Base-by-base conservation (phyloP, 2,113 vertebrate genomes). In the Scalopus aquaticus region DNA sequence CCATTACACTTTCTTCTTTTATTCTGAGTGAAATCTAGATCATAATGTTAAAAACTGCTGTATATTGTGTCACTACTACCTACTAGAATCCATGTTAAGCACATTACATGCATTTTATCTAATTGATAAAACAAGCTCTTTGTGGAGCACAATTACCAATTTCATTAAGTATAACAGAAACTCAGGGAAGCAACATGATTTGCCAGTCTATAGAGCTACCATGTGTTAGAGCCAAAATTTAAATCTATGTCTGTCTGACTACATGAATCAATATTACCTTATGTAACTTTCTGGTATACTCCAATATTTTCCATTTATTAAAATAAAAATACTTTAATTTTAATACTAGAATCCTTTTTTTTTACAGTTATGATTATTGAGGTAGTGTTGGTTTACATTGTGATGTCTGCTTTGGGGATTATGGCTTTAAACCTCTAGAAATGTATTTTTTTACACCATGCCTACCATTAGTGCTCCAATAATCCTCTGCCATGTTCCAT, bases 241-340 rank as follows among this genome's bases (percentile, higher is more conserved):
- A 88, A 91, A 76, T 88, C 11, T 17, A 11, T 10, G 2, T 85
- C 28, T 62, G 4, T 60, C 58, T 93, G 58, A 91, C n/a, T 88
- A 11, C 35, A 49, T 12, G 78, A 24, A 76, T 84, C 35, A 76
- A n/a, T 9, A n/a, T 8, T 88, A 46, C 4, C 80, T 3, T 62
- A 42, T 15, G 44, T 39, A 87, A 2, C 28, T 8, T 46, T 87
- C 16, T 82, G 69, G 26, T 51, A 87, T 65, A 82, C n/a, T 78
- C 5, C 17, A 46, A 42, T 79, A 76, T 39, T 80, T 3, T 83
- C 39, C 7, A 77, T 82, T 95, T 74, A 74, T 74, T 88, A 88
- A 93, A 87, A 54, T 58, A 44, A 88, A 93, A 87, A 42, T 58
- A 54, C 56, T 95, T 88, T 82, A 49, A 67, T 62, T 86, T 80